Conservation (phyloP, 2,113 vertebrate species). For the Paramisgurnus dabryanus region DNA sequence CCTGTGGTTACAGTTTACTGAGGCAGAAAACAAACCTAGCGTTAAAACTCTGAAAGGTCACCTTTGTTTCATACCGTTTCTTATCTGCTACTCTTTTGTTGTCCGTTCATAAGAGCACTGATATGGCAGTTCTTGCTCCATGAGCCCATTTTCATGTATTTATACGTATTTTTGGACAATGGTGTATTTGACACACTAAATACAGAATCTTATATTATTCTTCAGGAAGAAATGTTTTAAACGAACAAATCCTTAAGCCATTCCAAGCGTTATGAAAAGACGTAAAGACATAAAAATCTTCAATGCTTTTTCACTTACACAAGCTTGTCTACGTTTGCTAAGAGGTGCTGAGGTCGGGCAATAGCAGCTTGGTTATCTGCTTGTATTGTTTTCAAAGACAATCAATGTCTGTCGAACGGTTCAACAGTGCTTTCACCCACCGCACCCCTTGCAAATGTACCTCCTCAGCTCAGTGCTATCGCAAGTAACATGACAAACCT, state of each 20-base stretch:
- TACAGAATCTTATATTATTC: constrained; percentile 22
- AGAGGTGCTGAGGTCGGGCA: not conserved
- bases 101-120: not conserved
- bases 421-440: not conserved
- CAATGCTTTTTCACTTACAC: not conserved
- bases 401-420: constrained; percentile 16
- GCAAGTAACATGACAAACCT: constrained; percentile 62
- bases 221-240: constrained; percentile 26
- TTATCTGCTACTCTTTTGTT: not conserved
- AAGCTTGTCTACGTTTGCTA: constrained; percentile 19
- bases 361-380: constrained; percentile 3
- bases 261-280: constrained; percentile 54
- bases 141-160: constrained; percentile 15
- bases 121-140: constrained; percentile 13
- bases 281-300: constrained; percentile 39
- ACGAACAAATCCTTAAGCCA: constrained; percentile 42
- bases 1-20: not conserved
- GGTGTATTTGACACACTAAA: constrained; percentile 37
- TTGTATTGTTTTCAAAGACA: constrained; percentile 22
- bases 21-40: not conserved
- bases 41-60: not conserved
- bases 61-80: not conserved
- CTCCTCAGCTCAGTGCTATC: not conserved
- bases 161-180: constrained; percentile 28
- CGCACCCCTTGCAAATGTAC: constrained; percentile 53